Evolutionary conservation across 2,113 vertebrate genomes (phyloP), one percentile per base, ranked within the genome.

Genomic region (Chunga burmeisteri): DNA sequence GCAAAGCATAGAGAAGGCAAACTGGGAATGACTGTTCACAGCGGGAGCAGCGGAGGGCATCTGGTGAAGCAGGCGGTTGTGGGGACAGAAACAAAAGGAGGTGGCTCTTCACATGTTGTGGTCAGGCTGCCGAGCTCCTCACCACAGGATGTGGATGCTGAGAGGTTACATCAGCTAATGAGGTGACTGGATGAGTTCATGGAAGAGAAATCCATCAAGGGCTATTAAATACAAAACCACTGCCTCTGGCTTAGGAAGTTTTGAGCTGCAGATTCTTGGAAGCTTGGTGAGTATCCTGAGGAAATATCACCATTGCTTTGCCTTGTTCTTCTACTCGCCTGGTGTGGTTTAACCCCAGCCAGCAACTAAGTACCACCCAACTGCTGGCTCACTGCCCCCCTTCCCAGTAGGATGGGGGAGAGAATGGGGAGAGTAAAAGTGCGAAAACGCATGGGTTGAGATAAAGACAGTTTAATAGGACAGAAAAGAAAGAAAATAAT

Each of bases 101-200:
- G 42, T 87, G 71, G 78, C 44, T 89, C 40, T 85, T 93, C 70
- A 36, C 6, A 3, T 63, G 55, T 46, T 0, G 0, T 70, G 81
- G 78, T 82, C 53, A 77, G 81, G 62, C 74, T 93, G 84, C 74
- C 1, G 62, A 91, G 66, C 62, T 95, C 22, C 79, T 97, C 67
- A 73, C 93, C 96, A 80, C 92, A 97, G 94, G 93, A 95, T 96
- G 91, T 95, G 96, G 81, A 80, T 80, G 46, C 84, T 90, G 62
- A 82, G 87, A 96, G 62, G 81, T 97, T 96, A 90, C 93, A 92
- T 96, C 96, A 96, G 92, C 96, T 96, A 94, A 97, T 89, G 94
- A 95, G 87, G 90, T 95, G 96, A 86, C 90, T 94, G 78, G 74
- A 80, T 97, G 96, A 97, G 85, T 97, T 96, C 81, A 96, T 96